Base-by-base conservation (phyloP, 2,113 vertebrate species). In the Lepus americanus region DNA sequence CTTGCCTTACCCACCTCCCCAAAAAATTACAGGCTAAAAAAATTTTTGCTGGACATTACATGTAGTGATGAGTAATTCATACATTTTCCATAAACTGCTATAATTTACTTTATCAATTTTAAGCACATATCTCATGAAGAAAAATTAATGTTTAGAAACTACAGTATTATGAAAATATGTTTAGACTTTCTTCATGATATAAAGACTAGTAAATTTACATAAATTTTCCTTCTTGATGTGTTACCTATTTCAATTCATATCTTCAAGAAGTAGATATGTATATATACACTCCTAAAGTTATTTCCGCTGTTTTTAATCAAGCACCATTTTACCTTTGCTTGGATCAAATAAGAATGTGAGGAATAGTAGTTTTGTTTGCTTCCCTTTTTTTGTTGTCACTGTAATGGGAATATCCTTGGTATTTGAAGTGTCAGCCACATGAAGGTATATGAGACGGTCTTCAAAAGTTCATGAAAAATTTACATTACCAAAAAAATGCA, bases 31-130 rank as follows among this genome's bases (percentile, higher is more conserved):
- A 39, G 6, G 78, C 20, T 96, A 66, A 70, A 87, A 85, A 94
- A 80, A 93, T 87, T 49, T 82, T 74, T 33, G 14, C 63, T 90
- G 13, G 55, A 33, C 2, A 16, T 81, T 79, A 72, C 0, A 33
- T 76, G 13, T 74, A 61, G 33, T 78, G 2, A 1, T 88, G 36
- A 77, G 89, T 91, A 83, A 79, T 92, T 55, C 13, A 59, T 94
- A 27, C n/a, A 70, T 94, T 95, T 91, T 92, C 49, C 76, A 10
- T 85, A 78, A 80, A 20, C 31, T 73, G 31, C 82, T 96, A 93
- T 95, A 89, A 10, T 84, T 20, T 66, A 76, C 96, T 92, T 73
- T 78, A 73, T 97, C n/a, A 87, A 20, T 93, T 88, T 81, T 66
- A 53, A 92, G 73, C 39, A 72, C 12, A 22, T 87, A 85, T n/a